Base-by-base conservation (phyloP, 2,888 invertebrate genomes). In the Fissipunctia ypsillon region DNA sequence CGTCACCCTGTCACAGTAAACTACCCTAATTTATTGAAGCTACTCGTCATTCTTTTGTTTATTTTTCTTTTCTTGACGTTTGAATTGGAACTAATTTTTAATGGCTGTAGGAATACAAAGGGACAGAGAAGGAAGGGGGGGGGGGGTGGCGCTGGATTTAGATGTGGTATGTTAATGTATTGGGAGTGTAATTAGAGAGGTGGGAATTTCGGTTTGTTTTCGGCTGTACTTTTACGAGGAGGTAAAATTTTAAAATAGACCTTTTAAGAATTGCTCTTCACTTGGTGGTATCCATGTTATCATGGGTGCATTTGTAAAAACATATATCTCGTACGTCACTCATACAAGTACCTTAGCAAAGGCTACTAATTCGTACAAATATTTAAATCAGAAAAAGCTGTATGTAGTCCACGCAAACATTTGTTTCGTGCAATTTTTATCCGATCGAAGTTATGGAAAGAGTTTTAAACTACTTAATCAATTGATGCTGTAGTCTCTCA, bases 11-110 rank as follows among this genome's bases (percentile, higher is more conserved):
- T 87, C 84, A 81, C 79, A 83, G 60, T 80, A 82, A 88, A 88
- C 88, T 87, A 86, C 86, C 76, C 86, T 90, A 87, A 90, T 91
- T 90, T 90, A 90, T 90, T 73, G 81, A 69, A 59, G 72, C 84
- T 77, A 90, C 89, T 81, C 84, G 81, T 90, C 89, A 89, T 89
- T 87, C 84, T 35, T 59, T 71, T 84, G 85, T 90, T 87, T 90
- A 90, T 91, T 90, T 90, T 87, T 90, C 90, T 84, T 85, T 74
- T 84, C 76, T 73, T 79, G 76, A 25, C 85, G 48, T 83, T 78
- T 73, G 83, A 83, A 84, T 90, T 85, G 81, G 76, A 78, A 82
- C 81, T 57, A 84, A 88, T 87, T 86, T 88, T 88, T 86, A 86
- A 86, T 83, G 73, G 80, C n/a, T 25, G 19, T n/a, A 22, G 43